Conservation (phyloP, 92 coral and sea anemone species). For the Epizoanthus scotinus region DNA sequence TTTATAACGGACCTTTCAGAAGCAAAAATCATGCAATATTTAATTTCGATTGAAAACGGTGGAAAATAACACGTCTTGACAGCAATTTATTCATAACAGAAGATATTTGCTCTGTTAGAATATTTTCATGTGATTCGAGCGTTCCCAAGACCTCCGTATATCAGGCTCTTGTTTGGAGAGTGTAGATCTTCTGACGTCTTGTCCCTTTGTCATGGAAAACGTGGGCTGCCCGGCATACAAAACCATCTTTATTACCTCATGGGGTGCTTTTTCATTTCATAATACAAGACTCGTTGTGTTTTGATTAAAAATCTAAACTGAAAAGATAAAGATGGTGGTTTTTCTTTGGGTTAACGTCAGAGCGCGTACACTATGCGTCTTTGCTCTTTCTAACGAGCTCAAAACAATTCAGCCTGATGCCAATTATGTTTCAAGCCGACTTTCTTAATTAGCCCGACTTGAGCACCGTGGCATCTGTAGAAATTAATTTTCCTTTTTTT, state of each 20-base stretch:
- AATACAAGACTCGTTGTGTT: conserved; percentile 23
- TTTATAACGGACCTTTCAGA: conserved; percentile 36
- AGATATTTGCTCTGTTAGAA: neutral
- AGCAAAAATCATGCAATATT: conserved; percentile 31
- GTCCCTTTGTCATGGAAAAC: conserved; percentile 41
- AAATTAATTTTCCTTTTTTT: conserved; percentile 25
- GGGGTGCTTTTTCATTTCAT: conserved; percentile 20
- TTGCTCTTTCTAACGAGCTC: conserved; percentile 5
- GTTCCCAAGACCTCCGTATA: neutral
- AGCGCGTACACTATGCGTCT: neutral
- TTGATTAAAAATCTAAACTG: conserved; percentile 34
- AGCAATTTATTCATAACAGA: neutral
- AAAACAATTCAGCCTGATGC: conserved; percentile 26
- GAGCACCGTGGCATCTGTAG: conserved; percentile 10
- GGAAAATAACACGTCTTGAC: neutral
- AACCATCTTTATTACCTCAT: conserved; percentile 24
- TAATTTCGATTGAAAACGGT: conserved; percentile 6
- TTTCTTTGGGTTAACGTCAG: neutral
- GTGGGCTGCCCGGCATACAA: conserved; percentile 23
- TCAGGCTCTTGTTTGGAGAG: neutral
- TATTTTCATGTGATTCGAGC: neutral
- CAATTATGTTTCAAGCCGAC: conserved; percentile 6
- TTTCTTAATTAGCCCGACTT: conserved; percentile 13
- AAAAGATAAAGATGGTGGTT: conserved; percentile 14
- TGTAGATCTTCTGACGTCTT: conserved; percentile 18